A percentile compares a stretch with the other conserved stretches of the same genome.
phyloP scores from a whole-genome alignment of 2,797 vertebrate genomes.

The Meriones psammophilus region DNA sequence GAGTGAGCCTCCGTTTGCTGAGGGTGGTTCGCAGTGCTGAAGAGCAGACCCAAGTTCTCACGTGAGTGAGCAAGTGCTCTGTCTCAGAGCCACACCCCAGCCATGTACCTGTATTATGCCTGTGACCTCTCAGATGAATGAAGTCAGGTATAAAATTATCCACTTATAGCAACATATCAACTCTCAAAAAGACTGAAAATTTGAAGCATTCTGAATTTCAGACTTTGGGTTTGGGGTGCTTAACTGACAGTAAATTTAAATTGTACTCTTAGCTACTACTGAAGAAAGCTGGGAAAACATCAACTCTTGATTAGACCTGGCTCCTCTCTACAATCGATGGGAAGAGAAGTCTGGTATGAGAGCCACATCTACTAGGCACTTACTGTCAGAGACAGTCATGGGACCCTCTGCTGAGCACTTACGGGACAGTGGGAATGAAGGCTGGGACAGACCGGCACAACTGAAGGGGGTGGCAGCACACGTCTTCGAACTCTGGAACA shows the following conservation, averaged over 20 bases:
- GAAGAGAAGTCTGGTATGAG: not conserved
- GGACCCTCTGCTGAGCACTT: not conserved
- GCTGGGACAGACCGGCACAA: not conserved
- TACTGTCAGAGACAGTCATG: not conserved
- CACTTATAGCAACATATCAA: not conserved
- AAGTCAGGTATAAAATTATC: not conserved
- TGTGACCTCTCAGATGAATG: not conserved
- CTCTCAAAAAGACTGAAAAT: not conserved
- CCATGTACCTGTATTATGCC: too few relatives aligned
- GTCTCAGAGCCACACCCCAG: not conserved
- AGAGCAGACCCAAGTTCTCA: not conserved
- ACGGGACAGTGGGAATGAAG: constrained; percentile 15
- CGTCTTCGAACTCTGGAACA: not conserved
- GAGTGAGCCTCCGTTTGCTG: not conserved
- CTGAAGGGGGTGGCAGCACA: not conserved
- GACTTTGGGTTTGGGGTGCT: not conserved
- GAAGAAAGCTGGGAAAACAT: constrained; percentile 54
- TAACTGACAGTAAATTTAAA: not conserved
- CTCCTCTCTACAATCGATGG: not conserved
- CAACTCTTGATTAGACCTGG: not conserved
- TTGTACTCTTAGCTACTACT: constrained; percentile 18
- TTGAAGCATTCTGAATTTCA: not conserved
- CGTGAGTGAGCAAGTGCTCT: not conserved
- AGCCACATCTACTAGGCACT: not conserved
- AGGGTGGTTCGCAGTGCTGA: not conserved